phyloP scores from a whole-genome alignment of 2,113 vertebrate genomes.

The Callipepla squamata region DNA sequence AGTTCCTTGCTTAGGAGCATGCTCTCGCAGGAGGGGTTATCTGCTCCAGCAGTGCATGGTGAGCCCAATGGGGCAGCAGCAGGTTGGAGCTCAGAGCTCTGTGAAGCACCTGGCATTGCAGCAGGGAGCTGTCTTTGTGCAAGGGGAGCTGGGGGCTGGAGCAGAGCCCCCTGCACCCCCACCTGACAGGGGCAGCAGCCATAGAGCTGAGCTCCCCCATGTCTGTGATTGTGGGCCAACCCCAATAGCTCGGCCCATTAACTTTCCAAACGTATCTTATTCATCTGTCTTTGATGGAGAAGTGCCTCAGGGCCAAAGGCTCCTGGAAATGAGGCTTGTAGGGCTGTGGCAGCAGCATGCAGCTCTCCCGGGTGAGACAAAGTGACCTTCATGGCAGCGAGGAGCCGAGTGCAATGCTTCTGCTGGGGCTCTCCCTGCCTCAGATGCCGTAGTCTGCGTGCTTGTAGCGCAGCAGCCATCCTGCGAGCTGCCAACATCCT shows the following conservation, averaged over 20 bases:
- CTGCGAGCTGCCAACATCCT: fast-evolving
- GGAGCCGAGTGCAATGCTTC: not conserved
- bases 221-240: fast-evolving
- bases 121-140: not conserved
- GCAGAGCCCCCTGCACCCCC: not conserved
- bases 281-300: not conserved
- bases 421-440: not conserved
- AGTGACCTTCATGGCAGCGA: not conserved
- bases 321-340: not conserved
- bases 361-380: not conserved
- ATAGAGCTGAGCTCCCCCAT: not conserved
- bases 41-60: fast-evolving
- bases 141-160: not conserved
- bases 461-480: fast-evolving
- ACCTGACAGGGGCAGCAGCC: fast-evolving
- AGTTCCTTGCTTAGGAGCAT: not conserved
- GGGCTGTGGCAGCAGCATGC: fast-evolving
- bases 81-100: fast-evolving
- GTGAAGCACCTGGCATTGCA: fast-evolving
- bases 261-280: not conserved
- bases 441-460: fast-evolving
- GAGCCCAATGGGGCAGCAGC: not conserved
- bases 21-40: too few relatives aligned
- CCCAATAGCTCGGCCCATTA: not conserved
- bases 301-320: not conserved